phyloP scores from a whole-genome alignment of 2,888 invertebrate species.

The Campoplex capitator region DNA sequence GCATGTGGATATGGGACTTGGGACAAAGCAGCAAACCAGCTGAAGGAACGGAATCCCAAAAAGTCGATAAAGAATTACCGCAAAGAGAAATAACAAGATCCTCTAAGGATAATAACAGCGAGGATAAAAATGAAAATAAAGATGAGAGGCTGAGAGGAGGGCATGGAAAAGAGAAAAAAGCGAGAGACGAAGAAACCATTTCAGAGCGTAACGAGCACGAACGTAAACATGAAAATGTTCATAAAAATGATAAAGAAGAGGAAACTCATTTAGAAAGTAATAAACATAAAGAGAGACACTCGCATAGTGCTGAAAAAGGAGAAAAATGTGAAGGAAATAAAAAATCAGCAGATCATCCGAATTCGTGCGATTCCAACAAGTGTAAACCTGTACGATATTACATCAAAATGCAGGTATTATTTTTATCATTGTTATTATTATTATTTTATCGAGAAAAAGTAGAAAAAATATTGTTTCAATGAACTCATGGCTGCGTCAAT shows the following conservation, averaged over 20 bases:
- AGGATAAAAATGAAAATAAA: not conserved
- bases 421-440: too few relatives aligned
- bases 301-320: not conserved
- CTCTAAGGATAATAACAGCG: not conserved
- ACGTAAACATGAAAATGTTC: not conserved
- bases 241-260: not conserved
- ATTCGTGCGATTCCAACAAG: constrained; percentile 16
- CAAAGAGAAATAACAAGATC: not conserved
- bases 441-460: too few relatives aligned
- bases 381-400: constrained; percentile 39
- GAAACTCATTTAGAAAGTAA: not conserved
- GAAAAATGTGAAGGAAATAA: not conserved
- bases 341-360: constrained; percentile 8
- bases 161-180: constrained; percentile 6
- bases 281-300: not conserved
- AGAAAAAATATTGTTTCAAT: too few relatives aligned
- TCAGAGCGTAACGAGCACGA: not conserved
- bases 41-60: not conserved
- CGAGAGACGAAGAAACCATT: not conserved
- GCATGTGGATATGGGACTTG: constrained; percentile 34
- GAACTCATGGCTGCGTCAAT: too few relatives aligned
- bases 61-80: not conserved
- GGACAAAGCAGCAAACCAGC: not conserved
- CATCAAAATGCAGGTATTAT: constrained; percentile 62
- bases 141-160: not conserved